phyloP scores from a whole-genome alignment of 2,797 vertebrate genomes.

The Sebastes matsubarae region DNA sequence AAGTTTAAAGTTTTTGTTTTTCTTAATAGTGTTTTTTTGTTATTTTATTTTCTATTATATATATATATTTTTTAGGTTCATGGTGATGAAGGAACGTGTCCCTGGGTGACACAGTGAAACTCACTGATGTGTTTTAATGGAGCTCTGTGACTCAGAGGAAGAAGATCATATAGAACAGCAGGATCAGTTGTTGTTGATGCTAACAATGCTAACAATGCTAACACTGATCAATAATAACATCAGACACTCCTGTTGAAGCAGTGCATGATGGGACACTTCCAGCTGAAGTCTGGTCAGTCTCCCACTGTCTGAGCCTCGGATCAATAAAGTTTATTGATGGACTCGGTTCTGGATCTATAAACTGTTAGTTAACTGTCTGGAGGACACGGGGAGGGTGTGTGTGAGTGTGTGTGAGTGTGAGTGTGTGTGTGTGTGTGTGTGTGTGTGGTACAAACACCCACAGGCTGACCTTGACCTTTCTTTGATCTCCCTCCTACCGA shows the following conservation, averaged over 20 bases:
- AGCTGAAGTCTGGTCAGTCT: slow-evolving; percentile 34
- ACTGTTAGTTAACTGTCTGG: slow-evolving; percentile 1
- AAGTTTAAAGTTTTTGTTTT: no score
- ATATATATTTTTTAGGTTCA: no score
- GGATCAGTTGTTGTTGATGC: not conserved
- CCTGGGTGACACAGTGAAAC: not conserved
- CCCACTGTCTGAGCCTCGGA: slow-evolving; percentile 49
- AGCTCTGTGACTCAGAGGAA: not conserved
- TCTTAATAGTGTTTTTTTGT: no score
- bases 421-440: no score
- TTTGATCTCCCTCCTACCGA: not conserved
- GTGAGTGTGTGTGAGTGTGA: not conserved
- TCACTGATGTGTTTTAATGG: not conserved
- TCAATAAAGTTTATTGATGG: slow-evolving; percentile 49
- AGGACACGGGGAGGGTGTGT: not conserved
- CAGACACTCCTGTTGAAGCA: not conserved
- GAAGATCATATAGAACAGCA: not conserved
- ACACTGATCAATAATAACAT: slow-evolving; percentile 14
- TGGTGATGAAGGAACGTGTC: not conserved
- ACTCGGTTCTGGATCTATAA: slow-evolving; percentile 12
- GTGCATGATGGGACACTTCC: slow-evolving; percentile 36
- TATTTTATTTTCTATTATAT: no score
- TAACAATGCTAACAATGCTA: not conserved
- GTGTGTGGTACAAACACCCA: no score
- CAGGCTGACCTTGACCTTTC: slow-evolving; percentile 3